These are phyloP conservation scores for Fukomys damarensis DNA, from an alignment of 2,113 vertebrate species.

Conservation along the genomic window DNA sequence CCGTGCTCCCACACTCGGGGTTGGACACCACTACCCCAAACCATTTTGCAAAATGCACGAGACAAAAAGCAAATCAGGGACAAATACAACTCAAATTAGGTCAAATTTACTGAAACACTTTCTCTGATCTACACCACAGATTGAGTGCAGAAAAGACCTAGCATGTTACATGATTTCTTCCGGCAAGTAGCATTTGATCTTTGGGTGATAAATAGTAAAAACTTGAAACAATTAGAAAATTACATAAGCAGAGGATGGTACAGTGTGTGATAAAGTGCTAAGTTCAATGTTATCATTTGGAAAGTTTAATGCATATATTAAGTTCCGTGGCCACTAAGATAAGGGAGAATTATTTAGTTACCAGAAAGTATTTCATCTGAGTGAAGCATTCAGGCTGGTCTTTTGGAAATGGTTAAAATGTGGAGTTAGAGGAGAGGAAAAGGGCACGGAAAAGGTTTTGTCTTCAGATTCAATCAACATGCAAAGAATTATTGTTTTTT, in stretches of 20 bases:
- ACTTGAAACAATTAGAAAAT: not conserved
- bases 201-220: not conserved
- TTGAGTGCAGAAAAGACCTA: not conserved
- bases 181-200: not conserved
- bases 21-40: not conserved
- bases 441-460: not conserved
- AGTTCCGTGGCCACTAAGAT: not conserved
- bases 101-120: not conserved
- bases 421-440: not conserved
- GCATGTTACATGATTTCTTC: not conserved
- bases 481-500: slow-evolving; percentile 59
- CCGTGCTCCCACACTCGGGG: not conserved
- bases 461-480: slow-evolving; percentile 54
- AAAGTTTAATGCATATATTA: not conserved
- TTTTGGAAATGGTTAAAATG: slow-evolving; percentile 34
- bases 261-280: slow-evolving; percentile 16
- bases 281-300: not conserved
- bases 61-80: not conserved
- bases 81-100: not conserved
- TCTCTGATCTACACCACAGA: not conserved
- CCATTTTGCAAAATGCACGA: not conserved
- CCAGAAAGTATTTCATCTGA: not conserved
- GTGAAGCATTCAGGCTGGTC: not conserved
- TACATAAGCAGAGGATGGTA: not conserved
- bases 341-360: not conserved